Base-by-base conservation (phyloP, 2,888 invertebrate genomes). In the Taphrorychus bicolor region DNA sequence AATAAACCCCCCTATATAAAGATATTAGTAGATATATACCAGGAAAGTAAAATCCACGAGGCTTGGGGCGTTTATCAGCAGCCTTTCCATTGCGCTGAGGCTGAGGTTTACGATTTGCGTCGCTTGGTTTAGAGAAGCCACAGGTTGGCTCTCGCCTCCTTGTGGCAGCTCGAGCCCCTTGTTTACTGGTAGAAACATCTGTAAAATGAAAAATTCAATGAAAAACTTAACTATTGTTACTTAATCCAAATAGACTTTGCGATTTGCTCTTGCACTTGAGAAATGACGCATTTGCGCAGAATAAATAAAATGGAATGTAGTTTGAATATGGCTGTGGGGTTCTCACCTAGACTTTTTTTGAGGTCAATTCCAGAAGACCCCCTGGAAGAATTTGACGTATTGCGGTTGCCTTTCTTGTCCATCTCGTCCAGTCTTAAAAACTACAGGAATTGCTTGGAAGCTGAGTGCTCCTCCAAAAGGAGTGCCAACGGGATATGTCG, bases 341-440 rank as follows among this genome's bases (percentile, higher is more conserved):
- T 17, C 22, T 52, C 59, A 72, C 72, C 72, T 70, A 59, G 58
- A 41, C 42, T 68, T 86, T 91, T 91, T 81, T 91, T 92, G 77
- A 87, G 85, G 83, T 93, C 93, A 91, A 87, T 85, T 85, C 70
- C 70, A 22, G 86, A 84, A 74, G 85, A 82, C 79, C 87, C 88
- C 87, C 90, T 92, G 84, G 88, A 83, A 82, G 88, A 88, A 84
- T 87, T 85, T 83, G 89, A 88, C 82, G 86, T 83, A 80, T 87
- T 85, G 83, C 88, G 88, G 83, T 87, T 86, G 81, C 87, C 85
- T 85, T 92, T 93, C 83, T 91, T 91, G 85, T 91, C 92, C 92
- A 92, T 92, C 75, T 84, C 78, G 72, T 79, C 77, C 77, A 79
- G 76, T 71, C 75, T 78, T 76, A 65, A 68, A 70, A 71, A 61